Evolutionary conservation across 2,888 invertebrate species (phyloP).

Genomic region (Tetragonisca angustula): DNA sequence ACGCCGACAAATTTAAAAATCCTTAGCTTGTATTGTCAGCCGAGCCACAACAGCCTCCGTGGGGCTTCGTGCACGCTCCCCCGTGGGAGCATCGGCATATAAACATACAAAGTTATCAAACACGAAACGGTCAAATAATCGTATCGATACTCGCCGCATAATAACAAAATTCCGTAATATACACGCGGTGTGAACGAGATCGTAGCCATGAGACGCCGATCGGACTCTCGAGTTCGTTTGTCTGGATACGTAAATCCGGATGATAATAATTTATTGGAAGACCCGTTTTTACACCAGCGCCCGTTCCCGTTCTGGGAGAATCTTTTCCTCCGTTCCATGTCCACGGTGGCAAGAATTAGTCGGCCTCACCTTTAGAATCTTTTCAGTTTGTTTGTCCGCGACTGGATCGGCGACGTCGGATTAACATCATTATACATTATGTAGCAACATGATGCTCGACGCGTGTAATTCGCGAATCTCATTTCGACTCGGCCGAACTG

Average conservation of each 20-base stretch:
- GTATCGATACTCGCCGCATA: conserved; percentile 64
- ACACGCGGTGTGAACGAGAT: conserved; percentile 54
- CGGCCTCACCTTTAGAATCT: conserved; percentile 38
- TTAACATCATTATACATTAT: conserved; percentile 28
- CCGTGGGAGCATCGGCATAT: background rate
- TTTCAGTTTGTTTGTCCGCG: conserved; percentile 30
- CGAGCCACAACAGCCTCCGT: conserved; percentile 1
- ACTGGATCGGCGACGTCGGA: conserved; percentile 32
- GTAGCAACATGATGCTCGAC: conserved; percentile 25
- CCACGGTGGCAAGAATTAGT: conserved; percentile 55
- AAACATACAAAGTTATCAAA: conserved; percentile 57
- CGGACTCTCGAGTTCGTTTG: conserved; percentile 48
- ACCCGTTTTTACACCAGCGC: conserved; percentile 36
- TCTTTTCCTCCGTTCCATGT: conserved; percentile 35
- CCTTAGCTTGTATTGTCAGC: conserved; percentile 31
- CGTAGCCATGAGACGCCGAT: conserved; percentile 48
- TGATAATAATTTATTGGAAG: conserved; percentile 64
- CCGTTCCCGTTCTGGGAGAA: conserved; percentile 26
- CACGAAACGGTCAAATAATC: conserved; percentile 46
- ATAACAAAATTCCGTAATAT: conserved; percentile 69
- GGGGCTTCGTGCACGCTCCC: background rate
- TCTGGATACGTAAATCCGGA: conserved; percentile 69
- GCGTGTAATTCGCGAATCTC: background rate
- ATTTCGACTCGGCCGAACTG: background rate
- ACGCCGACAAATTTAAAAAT: conserved; percentile 46